Evolutionary conservation across 2,888 invertebrate species (phyloP).

Genomic region (Drosophila kambysellisi): DNA sequence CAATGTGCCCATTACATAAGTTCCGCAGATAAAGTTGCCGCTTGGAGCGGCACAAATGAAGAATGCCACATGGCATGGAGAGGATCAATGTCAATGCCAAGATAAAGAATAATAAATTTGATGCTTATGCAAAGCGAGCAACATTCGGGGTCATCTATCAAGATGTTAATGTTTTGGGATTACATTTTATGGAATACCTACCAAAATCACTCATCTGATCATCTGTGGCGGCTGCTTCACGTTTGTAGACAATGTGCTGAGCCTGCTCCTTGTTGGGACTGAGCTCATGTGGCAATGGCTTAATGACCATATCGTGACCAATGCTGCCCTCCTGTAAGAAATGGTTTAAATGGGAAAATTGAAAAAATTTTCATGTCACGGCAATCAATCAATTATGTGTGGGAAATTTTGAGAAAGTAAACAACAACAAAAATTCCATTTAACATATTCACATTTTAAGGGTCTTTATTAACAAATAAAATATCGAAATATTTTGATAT

Average conservation of each 20-base stretch:
- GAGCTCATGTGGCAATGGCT: slow-evolving; percentile 92
- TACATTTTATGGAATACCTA: slow-evolving; percentile 85
- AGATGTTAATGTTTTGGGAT: slow-evolving; percentile 1
- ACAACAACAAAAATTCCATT: background rate
- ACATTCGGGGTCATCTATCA: slow-evolving; percentile 5
- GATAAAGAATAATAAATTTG: slow-evolving; percentile 19
- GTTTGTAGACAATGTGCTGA: slow-evolving; percentile 92
- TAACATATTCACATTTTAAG: background rate
- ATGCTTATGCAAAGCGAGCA: background rate
- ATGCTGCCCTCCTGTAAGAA: slow-evolving; percentile 94
- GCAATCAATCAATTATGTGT: slow-evolving; percentile 8
- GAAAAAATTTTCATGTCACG: slow-evolving; percentile 5
- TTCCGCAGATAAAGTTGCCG: slow-evolving; percentile 37
- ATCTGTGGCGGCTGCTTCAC: slow-evolving; percentile 83
- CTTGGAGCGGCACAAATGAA: slow-evolving; percentile 27
- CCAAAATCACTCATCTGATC: slow-evolving; percentile 93
- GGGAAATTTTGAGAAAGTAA: background rate
- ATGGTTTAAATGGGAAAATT: slow-evolving; percentile 8
- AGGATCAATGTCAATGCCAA: slow-evolving; percentile 44
- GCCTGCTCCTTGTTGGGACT: slow-evolving; percentile 85
- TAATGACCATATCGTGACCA: slow-evolving; percentile 94
- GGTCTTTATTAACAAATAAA: background rate
- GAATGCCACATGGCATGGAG: slow-evolving; percentile 4
- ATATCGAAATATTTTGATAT: background rate
- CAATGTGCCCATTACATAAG: slow-evolving; percentile 72